Base-by-base conservation (phyloP, 2,888 invertebrate genomes). In the Anagyrus pseudococci region DNA sequence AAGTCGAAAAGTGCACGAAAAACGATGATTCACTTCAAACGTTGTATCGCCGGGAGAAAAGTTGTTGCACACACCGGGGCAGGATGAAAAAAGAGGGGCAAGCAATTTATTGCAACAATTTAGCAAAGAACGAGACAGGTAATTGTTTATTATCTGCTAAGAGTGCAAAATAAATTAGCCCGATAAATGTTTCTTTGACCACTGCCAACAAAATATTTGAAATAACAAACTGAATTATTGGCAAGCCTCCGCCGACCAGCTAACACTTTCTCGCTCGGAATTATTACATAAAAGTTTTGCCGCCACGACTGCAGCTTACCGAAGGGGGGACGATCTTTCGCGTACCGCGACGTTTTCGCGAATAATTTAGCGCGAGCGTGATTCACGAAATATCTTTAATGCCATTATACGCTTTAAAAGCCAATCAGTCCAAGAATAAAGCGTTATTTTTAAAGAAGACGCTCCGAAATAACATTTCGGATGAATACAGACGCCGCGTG, bases 341-440 rank as follows among this genome's bases (percentile, higher is more conserved):
- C n/a, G n/a, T n/a, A n/a, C n/a, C n/a, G n/a, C n/a, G n/a, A n/a
- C n/a, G n/a, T n/a, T n/a, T n/a, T n/a, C n/a, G n/a, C n/a, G 22
- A 52, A 22, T 40, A 29, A 46, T 37, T 23, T 2, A 8, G 26
- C 29, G 48, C 26, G 46, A 29, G 22, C 29, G 43, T 58, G 54
- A 58, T 49, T 63, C 63, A 54, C 41, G 10, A 13, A 40, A 29
- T 62, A 62, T 58, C 48, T 62, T 58, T 54, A 33, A 58, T 57
- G n/a, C 25, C 48, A 40, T 25, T 37, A 22, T 20, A 10, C 23
- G 13, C 22, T 29, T 41, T 41, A 37, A 23, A 41, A 6, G 8
- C 49, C 17, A 1, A 49, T 26, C 20, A 13, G 7, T 1, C 57
- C 43, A 53, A 47, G 40, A 58, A 62, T 57, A 62, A 52, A 26